These are phyloP conservation scores for Campylorhamphus procurvoides DNA, from an alignment of 2,113 vertebrate genomes.

Conservation along the genomic window DNA sequence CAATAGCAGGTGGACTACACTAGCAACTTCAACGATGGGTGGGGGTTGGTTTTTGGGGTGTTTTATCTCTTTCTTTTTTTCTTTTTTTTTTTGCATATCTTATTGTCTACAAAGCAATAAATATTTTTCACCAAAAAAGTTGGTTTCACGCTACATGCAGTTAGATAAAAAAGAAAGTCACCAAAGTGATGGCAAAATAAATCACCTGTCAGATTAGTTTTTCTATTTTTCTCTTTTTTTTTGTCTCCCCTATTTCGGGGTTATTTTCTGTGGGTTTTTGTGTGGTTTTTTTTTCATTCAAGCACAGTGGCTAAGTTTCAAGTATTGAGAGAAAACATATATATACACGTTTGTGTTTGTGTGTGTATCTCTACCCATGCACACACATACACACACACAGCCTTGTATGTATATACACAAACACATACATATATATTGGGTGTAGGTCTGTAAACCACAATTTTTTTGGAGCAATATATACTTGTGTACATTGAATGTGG, in stretches of 20 bases:
- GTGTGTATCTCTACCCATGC: neutral
- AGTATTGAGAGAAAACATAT: constrained; percentile 72
- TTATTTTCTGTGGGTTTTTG: neutral
- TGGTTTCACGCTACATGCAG: constrained; percentile 45
- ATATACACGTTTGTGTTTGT: constrained; percentile 42
- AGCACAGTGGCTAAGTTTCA: constrained; percentile 78
- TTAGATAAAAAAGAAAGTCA: constrained; percentile 49
- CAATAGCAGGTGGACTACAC: neutral
- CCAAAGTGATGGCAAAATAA: constrained; percentile 36
- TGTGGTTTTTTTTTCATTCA: neutral
- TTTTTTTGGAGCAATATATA: constrained; percentile 14
- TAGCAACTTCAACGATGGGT: neutral
- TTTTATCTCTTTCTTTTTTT: neutral
- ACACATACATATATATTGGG: constrained; percentile 37
- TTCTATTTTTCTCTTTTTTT: fast-evolving
- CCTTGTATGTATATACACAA: constrained; percentile 50
- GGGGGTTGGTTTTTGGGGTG: neutral
- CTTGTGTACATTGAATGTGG: neutral
- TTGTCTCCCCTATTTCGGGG: neutral
- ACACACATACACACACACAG: neutral
- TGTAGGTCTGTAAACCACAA: constrained; percentile 46
- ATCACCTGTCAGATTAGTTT: neutral
- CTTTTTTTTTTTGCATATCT: neutral
- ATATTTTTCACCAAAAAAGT: constrained; percentile 60
- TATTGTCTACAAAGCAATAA: constrained; percentile 71